A percentile compares a stretch with the other conserved stretches of the same genome.
These are phyloP conservation scores for Aplysina aerophoba DNA, from an alignment of 37 sponge, comb jelly and placozoan genomes.

Conservation along the genomic window DNA sequence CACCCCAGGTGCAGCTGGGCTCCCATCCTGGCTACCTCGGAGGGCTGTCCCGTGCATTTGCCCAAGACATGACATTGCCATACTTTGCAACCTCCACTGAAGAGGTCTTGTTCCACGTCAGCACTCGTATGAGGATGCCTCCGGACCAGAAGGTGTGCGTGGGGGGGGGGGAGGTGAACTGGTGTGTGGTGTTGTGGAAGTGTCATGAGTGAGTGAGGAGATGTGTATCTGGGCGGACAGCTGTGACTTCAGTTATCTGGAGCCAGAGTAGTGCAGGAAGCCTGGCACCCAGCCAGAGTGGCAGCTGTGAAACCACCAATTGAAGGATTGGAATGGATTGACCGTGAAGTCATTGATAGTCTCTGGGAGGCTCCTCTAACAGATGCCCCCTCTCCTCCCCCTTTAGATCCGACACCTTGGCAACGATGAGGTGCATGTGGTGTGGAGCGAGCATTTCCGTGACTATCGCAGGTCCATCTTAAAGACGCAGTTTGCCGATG, in stretches of 20 bases:
- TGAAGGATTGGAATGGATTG: too few relatives aligned
- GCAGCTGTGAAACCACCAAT: not conserved
- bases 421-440: slow-evolving; percentile 95
- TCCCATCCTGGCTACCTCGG: slow-evolving; percentile 89
- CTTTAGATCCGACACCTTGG: slow-evolving; percentile 90
- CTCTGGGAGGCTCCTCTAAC: too few relatives aligned
- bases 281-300: not conserved
- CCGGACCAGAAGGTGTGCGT: slow-evolving; percentile 56
- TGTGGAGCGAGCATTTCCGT: slow-evolving; percentile 98
- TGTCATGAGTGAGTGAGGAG: not conserved
- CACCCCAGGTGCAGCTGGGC: slow-evolving; percentile 73
- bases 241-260: not conserved
- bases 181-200: not conserved
- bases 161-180: too few relatives aligned
- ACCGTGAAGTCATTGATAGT: too few relatives aligned
- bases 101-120: slow-evolving; percentile 96
- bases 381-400: not conserved
- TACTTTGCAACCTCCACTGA: slow-evolving; percentile 94
- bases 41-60: slow-evolving; percentile 70
- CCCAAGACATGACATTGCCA: slow-evolving; percentile 62
- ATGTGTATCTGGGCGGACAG: not conserved
- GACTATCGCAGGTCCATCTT: slow-evolving; percentile 89
- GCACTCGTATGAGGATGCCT: slow-evolving; percentile 82
- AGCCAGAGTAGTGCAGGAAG: not conserved
- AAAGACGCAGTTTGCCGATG: slow-evolving; percentile 93